Evolutionary conservation across 2,888 invertebrate species (phyloP).

Genomic region (Thecocarcelia acutangulata): DNA sequence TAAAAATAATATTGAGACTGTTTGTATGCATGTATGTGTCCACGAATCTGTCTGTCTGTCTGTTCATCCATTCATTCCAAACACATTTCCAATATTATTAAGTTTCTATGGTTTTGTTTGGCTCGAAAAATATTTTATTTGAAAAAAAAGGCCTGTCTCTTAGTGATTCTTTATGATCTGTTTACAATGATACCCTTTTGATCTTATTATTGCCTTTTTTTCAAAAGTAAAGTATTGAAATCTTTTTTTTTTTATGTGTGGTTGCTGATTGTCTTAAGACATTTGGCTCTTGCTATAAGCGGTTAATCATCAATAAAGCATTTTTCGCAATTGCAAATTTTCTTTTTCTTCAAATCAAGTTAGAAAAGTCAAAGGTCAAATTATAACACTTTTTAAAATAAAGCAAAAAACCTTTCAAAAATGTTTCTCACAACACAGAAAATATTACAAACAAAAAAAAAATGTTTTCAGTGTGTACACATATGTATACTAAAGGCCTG

Average conservation of each 20-base stretch:
- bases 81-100: constrained; percentile 35
- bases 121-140: constrained; percentile 27
- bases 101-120: constrained; percentile 21
- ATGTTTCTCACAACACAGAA: neutral
- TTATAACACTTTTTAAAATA: constrained; percentile 10
- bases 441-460: too few species aligned
- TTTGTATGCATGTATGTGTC: constrained; percentile 12
- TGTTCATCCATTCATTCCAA: constrained; percentile 19
- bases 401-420: neutral
- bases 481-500: too few species aligned
- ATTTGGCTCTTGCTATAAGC: constrained; percentile 40
- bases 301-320: constrained; percentile 54
- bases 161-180: constrained; percentile 67
- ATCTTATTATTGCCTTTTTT: constrained; percentile 58
- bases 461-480: too few species aligned
- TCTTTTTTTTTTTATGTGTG: constrained; percentile 4
- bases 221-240: constrained; percentile 29
- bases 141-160: constrained; percentile 49
- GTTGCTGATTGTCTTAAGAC: constrained; percentile 45
- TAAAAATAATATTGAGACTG: neutral
- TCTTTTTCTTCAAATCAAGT: constrained; percentile 20
- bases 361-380: constrained; percentile 51
- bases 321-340: constrained; percentile 40
- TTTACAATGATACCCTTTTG: constrained; percentile 68
- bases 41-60: constrained; percentile 2